These are phyloP conservation scores for Coptodon bakossiorum DNA, from an alignment of 2,113 vertebrate genomes.

Conservation along the genomic window DNA sequence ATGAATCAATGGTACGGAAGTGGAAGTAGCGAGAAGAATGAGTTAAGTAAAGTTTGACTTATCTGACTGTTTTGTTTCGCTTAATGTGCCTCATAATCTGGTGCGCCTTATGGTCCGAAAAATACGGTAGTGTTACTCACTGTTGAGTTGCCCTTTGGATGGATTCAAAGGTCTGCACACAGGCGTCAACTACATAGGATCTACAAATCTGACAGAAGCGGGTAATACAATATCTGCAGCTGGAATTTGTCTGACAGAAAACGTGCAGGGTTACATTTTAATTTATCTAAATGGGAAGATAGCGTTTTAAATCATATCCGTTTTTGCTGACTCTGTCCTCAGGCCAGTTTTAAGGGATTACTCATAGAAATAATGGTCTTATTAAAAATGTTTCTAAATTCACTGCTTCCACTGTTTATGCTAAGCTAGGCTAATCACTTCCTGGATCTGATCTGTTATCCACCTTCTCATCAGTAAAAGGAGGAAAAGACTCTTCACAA, in stretches of 20 bases:
- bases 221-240: not conserved
- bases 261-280: not conserved
- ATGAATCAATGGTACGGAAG: not conserved
- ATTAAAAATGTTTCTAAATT: not conserved
- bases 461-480: not conserved
- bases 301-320: not conserved
- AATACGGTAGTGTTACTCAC: not conserved
- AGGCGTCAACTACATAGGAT: not conserved
- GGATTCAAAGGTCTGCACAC: not conserved
- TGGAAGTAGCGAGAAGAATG: not conserved
- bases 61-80: not conserved
- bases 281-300: not conserved
- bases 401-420: not conserved
- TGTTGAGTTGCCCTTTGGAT: not conserved
- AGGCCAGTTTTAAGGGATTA: not conserved
- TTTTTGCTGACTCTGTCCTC: not conserved
- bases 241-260: not conserved
- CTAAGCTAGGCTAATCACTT: not conserved
- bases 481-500: not conserved
- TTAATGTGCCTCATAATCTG: not conserved
- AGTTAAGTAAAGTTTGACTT: not conserved
- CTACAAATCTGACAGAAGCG: not conserved
- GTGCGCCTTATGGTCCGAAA: not conserved
- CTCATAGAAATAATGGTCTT: fast-evolving
- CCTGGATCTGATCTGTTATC: not conserved